Percentiles rank a stretch among this genome's conserved stretches.
These are phyloP conservation scores for Tapirus terrestris DNA, from an alignment of 2,113 vertebrate genomes.

Conservation along the genomic window DNA sequence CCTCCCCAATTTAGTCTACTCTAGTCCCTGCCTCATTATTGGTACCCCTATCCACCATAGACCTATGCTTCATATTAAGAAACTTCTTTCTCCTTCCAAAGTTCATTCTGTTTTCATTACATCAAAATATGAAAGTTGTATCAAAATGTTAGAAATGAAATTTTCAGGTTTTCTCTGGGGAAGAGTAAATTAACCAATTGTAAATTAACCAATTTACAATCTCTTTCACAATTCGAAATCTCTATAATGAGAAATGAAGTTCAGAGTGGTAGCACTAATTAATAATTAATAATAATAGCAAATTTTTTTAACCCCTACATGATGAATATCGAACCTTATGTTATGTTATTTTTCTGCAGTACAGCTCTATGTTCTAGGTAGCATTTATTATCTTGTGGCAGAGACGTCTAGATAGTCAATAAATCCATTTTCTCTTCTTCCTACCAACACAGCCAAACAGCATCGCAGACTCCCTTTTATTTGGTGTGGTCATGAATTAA, in stretches of 20 bases:
- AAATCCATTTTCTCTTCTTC: not conserved
- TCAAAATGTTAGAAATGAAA: not conserved
- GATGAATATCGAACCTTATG: not conserved
- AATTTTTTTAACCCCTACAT: conserved; percentile 3
- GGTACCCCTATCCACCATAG: not conserved
- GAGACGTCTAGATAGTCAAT: not conserved
- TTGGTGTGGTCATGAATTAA: not conserved
- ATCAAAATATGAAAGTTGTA: conserved; percentile 30
- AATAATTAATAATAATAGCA: conserved; percentile 34
- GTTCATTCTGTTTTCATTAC: conserved; percentile 24
- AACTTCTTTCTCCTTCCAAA: not conserved
- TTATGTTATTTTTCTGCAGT: not conserved
- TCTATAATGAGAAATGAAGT: conserved; percentile 52
- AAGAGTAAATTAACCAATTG: conserved; percentile 70
- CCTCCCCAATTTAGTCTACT: not conserved
- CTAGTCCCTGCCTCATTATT: not conserved
- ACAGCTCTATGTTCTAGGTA: not conserved
- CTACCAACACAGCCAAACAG: not conserved
- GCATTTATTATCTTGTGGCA: not conserved
- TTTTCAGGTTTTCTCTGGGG: not conserved
- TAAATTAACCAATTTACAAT: conserved; percentile 66
- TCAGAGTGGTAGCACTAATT: conserved; percentile 18
- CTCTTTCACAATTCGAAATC: conserved; percentile 1
- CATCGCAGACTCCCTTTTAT: not conserved
- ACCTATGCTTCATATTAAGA: not conserved